phyloP scores from a whole-genome alignment of 2,888 invertebrate species.

The Agrochola litura region DNA sequence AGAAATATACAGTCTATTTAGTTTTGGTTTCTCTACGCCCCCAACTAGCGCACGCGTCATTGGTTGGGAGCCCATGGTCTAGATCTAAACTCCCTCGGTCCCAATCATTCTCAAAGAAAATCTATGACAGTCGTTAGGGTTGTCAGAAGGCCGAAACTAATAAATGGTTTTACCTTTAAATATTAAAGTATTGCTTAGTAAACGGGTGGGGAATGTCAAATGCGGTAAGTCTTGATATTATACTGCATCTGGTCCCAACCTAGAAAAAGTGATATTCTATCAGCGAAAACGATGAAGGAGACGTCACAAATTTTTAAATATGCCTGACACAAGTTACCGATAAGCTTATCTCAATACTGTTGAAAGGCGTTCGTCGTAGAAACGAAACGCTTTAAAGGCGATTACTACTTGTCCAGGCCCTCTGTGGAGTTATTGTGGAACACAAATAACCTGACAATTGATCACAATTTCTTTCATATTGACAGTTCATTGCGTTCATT shows the following conservation, averaged over 20 bases:
- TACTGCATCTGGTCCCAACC: too few species aligned
- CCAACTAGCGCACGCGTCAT: too few species aligned
- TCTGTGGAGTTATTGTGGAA: not conserved
- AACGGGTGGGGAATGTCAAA: not conserved
- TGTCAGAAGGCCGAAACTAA: not conserved
- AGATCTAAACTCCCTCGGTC: too few species aligned
- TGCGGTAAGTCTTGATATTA: not conserved
- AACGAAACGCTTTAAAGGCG: not conserved
- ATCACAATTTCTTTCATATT: not conserved
- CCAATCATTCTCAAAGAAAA: too few species aligned
- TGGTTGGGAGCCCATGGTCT: not conserved
- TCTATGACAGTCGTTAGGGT: not conserved
- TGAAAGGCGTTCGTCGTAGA: not conserved
- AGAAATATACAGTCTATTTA: not conserved
- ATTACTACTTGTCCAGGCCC: not conserved
- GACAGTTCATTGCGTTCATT: too few species aligned
- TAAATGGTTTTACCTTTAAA: not conserved
- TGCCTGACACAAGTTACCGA: not conserved
- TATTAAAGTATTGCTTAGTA: not conserved
- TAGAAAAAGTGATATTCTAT: not conserved
- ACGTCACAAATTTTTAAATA: not conserved
- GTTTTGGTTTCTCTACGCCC: not conserved
- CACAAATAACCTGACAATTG: not conserved
- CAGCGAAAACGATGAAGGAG: not conserved
- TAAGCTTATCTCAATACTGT: not conserved